These are phyloP conservation scores for Ochropacha duplaris DNA, from an alignment of 2,888 invertebrate species.

Conservation along the genomic window DNA sequence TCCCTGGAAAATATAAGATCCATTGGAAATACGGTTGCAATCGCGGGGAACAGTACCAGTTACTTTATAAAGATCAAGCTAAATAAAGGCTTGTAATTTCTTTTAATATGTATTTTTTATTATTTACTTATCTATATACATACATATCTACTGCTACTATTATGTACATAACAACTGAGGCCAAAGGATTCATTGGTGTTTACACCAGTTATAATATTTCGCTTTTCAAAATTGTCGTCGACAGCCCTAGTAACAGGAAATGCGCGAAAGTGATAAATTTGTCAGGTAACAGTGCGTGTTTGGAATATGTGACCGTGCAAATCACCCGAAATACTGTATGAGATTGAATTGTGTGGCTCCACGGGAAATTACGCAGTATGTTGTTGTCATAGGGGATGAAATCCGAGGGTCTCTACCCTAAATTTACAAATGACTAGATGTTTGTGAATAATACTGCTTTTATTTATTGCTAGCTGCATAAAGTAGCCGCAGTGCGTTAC, in stretches of 20 bases:
- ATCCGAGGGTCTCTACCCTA: slow-evolving; percentile 25
- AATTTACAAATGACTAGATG: slow-evolving; percentile 25
- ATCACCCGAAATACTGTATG: slow-evolving; percentile 70
- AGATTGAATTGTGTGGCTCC: slow-evolving; percentile 61
- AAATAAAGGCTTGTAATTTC: too few relatives aligned
- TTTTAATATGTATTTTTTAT: too few relatives aligned
- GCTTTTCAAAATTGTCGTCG: not conserved
- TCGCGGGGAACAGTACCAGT: too few relatives aligned
- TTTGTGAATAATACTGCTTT: slow-evolving; percentile 11
- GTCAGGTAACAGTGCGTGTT: slow-evolving; percentile 73
- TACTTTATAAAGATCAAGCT: too few relatives aligned
- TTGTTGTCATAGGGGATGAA: slow-evolving; percentile 15
- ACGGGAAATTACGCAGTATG: slow-evolving; percentile 50
- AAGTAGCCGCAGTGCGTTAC: not conserved
- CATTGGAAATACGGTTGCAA: too few relatives aligned
- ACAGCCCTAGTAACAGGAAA: slow-evolving; percentile 36
- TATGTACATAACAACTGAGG: not conserved
- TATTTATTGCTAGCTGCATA: slow-evolving; percentile 3
- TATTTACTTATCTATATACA: not conserved
- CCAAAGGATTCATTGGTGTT: not conserved
- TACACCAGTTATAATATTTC: not conserved
- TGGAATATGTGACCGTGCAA: slow-evolving; percentile 65
- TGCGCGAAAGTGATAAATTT: slow-evolving; percentile 74
- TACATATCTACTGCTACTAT: not conserved
- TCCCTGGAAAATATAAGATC: too few relatives aligned